phyloP scores from a whole-genome alignment of 2,797 vertebrate species.

The Pipistrellus pipistrellus region DNA sequence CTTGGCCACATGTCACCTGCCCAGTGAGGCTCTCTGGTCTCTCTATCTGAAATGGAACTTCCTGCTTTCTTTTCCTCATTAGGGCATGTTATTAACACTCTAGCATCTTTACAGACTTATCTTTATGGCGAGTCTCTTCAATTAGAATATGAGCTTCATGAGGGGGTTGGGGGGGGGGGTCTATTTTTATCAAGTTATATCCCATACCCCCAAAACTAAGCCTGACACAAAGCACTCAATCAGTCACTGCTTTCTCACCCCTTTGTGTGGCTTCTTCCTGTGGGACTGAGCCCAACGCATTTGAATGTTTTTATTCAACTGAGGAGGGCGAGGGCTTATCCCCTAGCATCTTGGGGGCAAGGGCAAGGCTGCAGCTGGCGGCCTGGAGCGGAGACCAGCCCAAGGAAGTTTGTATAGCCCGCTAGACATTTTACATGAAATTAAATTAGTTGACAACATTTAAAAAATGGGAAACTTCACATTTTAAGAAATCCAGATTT shows the following conservation, averaged over 20 bases:
- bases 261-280: background rate
- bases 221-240: background rate
- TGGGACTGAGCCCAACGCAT: background rate
- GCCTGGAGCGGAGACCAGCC: background rate
- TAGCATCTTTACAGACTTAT: background rate
- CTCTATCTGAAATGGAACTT: background rate
- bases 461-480: slow-evolving; percentile 34
- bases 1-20: background rate
- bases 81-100: background rate
- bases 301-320: background rate
- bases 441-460: slow-evolving; percentile 62
- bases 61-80: background rate
- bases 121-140: background rate
- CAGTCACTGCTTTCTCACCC: background rate
- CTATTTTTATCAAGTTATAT: background rate
- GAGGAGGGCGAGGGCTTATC: background rate
- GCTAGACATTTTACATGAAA: slow-evolving; percentile 60
- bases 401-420: slow-evolving; percentile 71
- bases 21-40: background rate
- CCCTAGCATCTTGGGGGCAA: background rate
- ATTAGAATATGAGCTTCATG: background rate
- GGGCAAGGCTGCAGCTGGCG: background rate
- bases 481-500: slow-evolving; percentile 61
- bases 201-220: background rate
- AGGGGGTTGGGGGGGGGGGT: background rate